Conservation (phyloP, 2,888 invertebrate genomes). For the Autographa gamma region DNA sequence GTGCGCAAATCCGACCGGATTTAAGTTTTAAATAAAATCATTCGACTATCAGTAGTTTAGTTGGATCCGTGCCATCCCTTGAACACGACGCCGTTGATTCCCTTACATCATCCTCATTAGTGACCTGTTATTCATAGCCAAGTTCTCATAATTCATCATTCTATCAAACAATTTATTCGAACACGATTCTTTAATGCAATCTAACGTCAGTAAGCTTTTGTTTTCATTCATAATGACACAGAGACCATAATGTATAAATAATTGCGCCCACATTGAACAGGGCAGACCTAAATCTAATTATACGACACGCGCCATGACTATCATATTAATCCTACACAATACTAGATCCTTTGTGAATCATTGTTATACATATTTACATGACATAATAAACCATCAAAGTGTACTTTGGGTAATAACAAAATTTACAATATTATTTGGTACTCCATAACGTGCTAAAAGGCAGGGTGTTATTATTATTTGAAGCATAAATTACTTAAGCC, state of each 20-base stretch:
- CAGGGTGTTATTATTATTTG: not conserved
- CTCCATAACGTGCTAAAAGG: not conserved
- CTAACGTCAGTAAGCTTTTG: not conserved
- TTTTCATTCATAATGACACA: conserved; percentile 3
- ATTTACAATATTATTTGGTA: not conserved
- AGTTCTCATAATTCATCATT: conserved; percentile 3
- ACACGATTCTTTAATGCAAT: not conserved
- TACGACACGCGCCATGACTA: conserved; percentile 5
- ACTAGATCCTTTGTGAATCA: conserved; percentile 3
- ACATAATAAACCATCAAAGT: not conserved
- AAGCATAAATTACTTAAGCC: not conserved
- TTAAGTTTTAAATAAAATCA: not conserved
- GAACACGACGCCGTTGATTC: not conserved
- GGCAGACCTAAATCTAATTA: conserved; percentile 8
- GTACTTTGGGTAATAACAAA: not conserved
- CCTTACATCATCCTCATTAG: not conserved
- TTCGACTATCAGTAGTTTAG: not conserved
- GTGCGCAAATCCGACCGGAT: conserved; percentile 2
- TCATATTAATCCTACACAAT: conserved; percentile 7
- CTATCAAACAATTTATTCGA: not conserved
- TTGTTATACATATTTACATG: not conserved
- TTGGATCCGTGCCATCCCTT: conserved; percentile 6
- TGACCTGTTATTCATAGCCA: not conserved
- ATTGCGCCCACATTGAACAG: not conserved
- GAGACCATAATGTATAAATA: conserved; percentile 5